Conservation (phyloP, 2,797 vertebrate species). For the Anguilla anguilla region DNA sequence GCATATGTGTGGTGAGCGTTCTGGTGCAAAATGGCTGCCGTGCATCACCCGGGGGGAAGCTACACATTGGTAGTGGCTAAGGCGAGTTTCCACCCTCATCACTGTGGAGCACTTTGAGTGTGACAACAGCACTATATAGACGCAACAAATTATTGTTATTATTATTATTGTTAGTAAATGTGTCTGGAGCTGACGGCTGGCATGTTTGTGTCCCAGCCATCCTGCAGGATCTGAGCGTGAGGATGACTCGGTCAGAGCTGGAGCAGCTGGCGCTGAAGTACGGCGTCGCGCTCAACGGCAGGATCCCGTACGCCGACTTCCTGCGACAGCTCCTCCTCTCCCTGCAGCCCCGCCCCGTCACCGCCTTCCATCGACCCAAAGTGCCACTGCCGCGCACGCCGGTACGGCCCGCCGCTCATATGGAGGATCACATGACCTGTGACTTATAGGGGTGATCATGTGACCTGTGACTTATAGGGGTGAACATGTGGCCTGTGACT, state of each 20-base stretch:
- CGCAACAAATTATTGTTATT: too few species aligned
- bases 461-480: too few species aligned
- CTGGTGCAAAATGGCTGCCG: too few species aligned
- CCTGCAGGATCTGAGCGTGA: constrained; percentile 57
- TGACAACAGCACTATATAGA: too few species aligned
- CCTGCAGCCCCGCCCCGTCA: constrained; percentile 54
- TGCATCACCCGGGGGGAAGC: too few species aligned
- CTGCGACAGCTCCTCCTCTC: constrained; percentile 69
- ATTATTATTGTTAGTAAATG: too few species aligned
- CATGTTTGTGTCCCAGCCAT: constrained; percentile 55
- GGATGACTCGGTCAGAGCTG: constrained; percentile 62
- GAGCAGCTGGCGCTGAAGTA: constrained; percentile 66
- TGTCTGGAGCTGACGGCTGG: neutral
- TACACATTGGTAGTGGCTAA: too few species aligned
- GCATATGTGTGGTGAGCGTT: too few species aligned
- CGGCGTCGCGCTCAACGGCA: constrained; percentile 57
- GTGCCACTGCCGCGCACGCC: constrained; percentile 47
- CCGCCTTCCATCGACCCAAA: constrained; percentile 38
- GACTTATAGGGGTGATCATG: too few species aligned
- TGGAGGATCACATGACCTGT: neutral
- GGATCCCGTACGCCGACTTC: constrained; percentile 70
- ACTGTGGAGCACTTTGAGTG: too few species aligned
- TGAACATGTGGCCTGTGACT: neutral
- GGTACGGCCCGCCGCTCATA: constrained; percentile 42
- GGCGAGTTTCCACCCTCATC: too few species aligned